Conservation (phyloP, 2,888 invertebrate genomes). For the Caenorhabditis wallacei region DNA sequence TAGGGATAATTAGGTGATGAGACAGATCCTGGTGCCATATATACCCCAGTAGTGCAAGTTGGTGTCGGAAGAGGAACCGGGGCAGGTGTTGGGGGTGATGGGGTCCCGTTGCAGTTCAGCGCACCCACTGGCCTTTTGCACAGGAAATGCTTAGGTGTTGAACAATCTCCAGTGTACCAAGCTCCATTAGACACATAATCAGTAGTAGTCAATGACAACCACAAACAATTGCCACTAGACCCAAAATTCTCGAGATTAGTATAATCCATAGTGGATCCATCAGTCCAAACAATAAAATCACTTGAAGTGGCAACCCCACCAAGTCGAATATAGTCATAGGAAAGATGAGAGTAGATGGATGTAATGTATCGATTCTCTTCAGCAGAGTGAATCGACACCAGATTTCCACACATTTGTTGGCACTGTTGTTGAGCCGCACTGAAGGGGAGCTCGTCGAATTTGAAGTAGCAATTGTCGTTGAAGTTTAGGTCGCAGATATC, state of each 20-base stretch:
- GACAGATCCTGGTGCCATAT: not conserved
- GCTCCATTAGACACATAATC: not conserved
- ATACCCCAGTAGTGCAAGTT: slow-evolving; percentile 1
- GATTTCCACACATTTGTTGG: slow-evolving; percentile 5
- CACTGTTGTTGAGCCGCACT: not conserved
- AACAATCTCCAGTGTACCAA: not conserved
- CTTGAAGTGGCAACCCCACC: not conserved
- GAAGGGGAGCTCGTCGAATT: not conserved
- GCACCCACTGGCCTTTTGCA: slow-evolving; percentile 3
- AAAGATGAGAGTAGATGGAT: not conserved
- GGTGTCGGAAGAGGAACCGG: not conserved
- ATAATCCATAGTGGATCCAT: slow-evolving; percentile 13
- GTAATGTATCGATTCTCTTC: slow-evolving; percentile 12
- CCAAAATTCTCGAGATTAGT: not conserved
- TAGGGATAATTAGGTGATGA: not conserved
- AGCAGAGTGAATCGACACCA: slow-evolving; percentile 9
- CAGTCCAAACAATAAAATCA: slow-evolving; percentile 3
- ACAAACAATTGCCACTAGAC: not conserved
- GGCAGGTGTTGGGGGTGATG: not conserved
- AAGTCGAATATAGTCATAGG: not conserved
- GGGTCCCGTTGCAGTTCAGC: not conserved
- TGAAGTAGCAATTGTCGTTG: slow-evolving; percentile 11
- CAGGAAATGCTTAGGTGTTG: not conserved
- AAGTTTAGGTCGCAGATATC: slow-evolving; percentile 8
- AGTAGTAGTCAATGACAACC: not conserved